Evolutionary conservation across 2,113 vertebrate species (phyloP), one percentile per base, ranked within the genome.

Genomic region (Aphyosemion australe): DNA sequence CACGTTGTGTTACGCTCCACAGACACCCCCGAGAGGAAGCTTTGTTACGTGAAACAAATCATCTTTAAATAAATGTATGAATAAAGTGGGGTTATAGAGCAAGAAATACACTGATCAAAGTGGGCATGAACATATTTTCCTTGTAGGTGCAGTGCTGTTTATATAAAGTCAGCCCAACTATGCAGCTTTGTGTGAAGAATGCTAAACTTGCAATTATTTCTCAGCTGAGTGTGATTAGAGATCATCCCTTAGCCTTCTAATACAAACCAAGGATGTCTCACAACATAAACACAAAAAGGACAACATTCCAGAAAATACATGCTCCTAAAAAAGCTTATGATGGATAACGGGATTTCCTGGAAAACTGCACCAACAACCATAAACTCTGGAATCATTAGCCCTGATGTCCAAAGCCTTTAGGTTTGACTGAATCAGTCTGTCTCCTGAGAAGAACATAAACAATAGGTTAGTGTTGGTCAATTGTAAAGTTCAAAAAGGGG

Each of bases 201-300:
- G 87, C 65, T 60, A 81, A 83, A 72, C 87, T 84, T 87, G 86
- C 85, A 90, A 91, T 92, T 91, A 91, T 91, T 88, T 87, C 81
- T 80, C 85, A 90, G 89, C 92, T 92, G 90, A 91, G 83, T 88
- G 87, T 85, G 85, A 92, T 92, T 89, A 91, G 77, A 80, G 88
- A 88, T 87, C 87, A 85, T 90, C 86, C 74, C 72, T 51, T 48
- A 85, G 79, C 65, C 82, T 70, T 88, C 79, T 74, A 83, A 85
- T 87, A 83, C 82, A 88, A 84, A 88, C 85, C n/a, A 84, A 18
- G 46, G 46, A 47, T 41, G 12, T 13, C 10, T 42, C 41, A 42
- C 10, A 56, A 50, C 13, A 54, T 10, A 11, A 61, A 5, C n/a
- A 42, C 41, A 49, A 55, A 79, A 58, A 64, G 41, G 52, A 47